Conservation (phyloP, 2,888 invertebrate species). For the Nasonia oneida region DNA sequence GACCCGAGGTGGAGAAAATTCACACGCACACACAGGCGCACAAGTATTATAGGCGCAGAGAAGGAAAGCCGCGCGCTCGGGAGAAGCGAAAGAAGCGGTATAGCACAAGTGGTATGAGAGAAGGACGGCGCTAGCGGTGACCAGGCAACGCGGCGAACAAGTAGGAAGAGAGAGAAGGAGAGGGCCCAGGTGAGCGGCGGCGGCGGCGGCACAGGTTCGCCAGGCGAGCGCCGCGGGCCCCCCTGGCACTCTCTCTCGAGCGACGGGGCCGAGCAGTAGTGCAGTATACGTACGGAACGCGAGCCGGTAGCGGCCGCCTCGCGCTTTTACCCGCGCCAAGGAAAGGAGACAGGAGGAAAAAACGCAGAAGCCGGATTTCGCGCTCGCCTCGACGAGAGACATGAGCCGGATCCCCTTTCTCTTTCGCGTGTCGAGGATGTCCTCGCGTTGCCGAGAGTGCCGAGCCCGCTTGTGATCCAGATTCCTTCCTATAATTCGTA, state of each 20-base stretch:
- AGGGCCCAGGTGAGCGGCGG: conserved; percentile 59
- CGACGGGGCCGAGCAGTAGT: conserved; percentile 33
- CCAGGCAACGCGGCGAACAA: conserved; percentile 12
- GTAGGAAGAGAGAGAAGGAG: conserved; percentile 19
- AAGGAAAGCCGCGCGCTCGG: no score
- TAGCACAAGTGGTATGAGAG: background rate
- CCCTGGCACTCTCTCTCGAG: conserved; percentile 59
- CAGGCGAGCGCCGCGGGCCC: conserved; percentile 45
- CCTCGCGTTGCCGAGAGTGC: background rate
- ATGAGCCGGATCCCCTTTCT: conserved; percentile 58
- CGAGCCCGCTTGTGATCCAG: conserved; percentile 17
- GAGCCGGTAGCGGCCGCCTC: background rate
- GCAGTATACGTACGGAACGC: background rate
- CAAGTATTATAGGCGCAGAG: background rate
- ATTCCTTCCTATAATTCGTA: background rate
- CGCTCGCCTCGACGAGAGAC: conserved; percentile 28
- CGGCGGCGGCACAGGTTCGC: conserved; percentile 62
- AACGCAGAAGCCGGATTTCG: conserved; percentile 24
- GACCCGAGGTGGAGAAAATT: conserved; percentile 32
- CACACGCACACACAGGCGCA: background rate
- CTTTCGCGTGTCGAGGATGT: conserved; percentile 35
- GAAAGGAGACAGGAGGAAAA: conserved; percentile 4
- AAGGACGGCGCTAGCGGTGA: conserved; percentile 7
- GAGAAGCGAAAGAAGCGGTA: background rate
- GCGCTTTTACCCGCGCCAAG: background rate